These are phyloP conservation scores for Rhodinocichla rosea DNA, from an alignment of 2,113 vertebrate species.

Conservation along the genomic window DNA sequence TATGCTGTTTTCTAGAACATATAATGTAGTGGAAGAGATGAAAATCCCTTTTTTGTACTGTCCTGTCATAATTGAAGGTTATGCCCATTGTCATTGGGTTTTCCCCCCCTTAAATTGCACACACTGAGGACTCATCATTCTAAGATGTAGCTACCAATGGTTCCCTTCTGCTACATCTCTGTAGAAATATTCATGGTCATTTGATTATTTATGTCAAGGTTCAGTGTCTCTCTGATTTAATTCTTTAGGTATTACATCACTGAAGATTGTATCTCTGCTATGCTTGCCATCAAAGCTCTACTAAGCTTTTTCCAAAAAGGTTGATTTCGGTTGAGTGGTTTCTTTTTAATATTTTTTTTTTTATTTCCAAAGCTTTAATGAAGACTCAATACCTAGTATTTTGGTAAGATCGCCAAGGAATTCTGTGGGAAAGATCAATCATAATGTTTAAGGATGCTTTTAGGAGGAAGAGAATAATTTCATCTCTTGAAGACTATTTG, in stretches of 20 bases:
- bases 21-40: neutral
- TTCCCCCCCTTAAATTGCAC: neutral
- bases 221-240: neutral
- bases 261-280: neutral
- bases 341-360: neutral
- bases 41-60: neutral
- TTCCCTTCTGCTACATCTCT: neutral
- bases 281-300: neutral
- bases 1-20: neutral
- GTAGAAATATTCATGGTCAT: neutral
- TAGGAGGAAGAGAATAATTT: neutral
- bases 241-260: neutral
- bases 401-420: neutral
- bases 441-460: neutral
- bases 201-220: neutral
- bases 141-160: neutral
- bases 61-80: neutral
- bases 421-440: neutral
- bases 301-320: neutral
- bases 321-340: neutral
- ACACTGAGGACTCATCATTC: neutral
- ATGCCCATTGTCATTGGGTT: neutral
- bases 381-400: neutral
- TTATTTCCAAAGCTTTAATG: neutral
- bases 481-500: neutral